Percentiles rank a stretch among this genome's conserved stretches.
Evolutionary conservation across 2,888 invertebrate genomes (phyloP).

Genomic region (Agrilus biguttatus): DNA sequence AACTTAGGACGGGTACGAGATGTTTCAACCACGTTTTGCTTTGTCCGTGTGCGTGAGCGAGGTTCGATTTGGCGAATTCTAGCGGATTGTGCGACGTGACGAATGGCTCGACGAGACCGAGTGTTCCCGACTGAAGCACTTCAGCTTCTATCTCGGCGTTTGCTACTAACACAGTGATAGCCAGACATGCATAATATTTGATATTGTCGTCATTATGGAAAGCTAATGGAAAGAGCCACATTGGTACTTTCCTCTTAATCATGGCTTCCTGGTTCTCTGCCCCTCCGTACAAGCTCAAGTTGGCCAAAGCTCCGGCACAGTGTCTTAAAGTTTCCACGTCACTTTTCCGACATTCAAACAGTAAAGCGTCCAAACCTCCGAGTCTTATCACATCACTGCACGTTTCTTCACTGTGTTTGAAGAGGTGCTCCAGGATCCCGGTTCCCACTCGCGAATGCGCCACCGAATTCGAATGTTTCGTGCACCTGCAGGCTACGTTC

Average conservation of each 20-base stretch:
- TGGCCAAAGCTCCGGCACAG: slow-evolving; percentile 93
- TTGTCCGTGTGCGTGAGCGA: slow-evolving; percentile 90
- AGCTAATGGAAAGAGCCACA: slow-evolving; percentile 96
- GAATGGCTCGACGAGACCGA: slow-evolving; percentile 94
- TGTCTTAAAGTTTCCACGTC: slow-evolving; percentile 88
- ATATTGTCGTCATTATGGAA: slow-evolving; percentile 94
- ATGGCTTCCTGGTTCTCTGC: slow-evolving; percentile 95
- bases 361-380: slow-evolving; percentile 86
- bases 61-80: slow-evolving; percentile 83
- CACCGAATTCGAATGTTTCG: slow-evolving; percentile 58
- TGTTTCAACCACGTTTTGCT: slow-evolving; percentile 89
- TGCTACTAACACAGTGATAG: slow-evolving; percentile 90
- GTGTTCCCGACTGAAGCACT: slow-evolving; percentile 89
- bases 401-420: slow-evolving; percentile 92
- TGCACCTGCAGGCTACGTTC: slow-evolving; percentile 76
- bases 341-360: slow-evolving; percentile 86
- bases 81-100: slow-evolving; percentile 88
- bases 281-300: slow-evolving; percentile 90
- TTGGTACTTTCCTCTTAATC: slow-evolving; percentile 86
- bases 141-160: slow-evolving; percentile 97
- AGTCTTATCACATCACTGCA: slow-evolving; percentile 85
- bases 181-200: slow-evolving; percentile 96
- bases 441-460: slow-evolving; percentile 81
- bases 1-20: slow-evolving; percentile 85
- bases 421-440: slow-evolving; percentile 82